A percentile compares a stretch with the other conserved stretches of the same genome.
These are phyloP conservation scores for Tenthredo distinguenda DNA, from an alignment of 2,888 invertebrate species.

Conservation along the genomic window DNA sequence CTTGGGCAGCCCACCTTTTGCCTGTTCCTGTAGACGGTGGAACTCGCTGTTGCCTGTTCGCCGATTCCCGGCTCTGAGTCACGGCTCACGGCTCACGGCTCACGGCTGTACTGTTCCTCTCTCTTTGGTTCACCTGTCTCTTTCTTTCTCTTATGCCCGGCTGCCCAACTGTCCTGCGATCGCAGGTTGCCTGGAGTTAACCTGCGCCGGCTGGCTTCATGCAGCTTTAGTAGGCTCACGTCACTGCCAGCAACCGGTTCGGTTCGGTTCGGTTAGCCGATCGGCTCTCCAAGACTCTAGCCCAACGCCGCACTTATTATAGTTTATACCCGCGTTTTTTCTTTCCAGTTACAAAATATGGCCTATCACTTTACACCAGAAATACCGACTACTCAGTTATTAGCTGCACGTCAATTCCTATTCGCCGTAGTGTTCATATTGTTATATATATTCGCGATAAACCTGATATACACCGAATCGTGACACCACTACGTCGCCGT, in stretches of 20 bases:
- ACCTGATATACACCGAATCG: not conserved
- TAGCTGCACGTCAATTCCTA: not conserved
- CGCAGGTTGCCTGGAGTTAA: conserved; percentile 73
- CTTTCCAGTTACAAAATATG: not conserved
- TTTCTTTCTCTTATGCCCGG: conserved; percentile 59
- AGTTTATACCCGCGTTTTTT: not conserved
- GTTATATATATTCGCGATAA: not conserved
- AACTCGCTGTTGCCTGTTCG: conserved; percentile 11
- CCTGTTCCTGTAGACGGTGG: conserved; percentile 28
- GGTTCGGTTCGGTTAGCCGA: conserved; percentile 58
- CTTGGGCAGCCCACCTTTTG: not conserved
- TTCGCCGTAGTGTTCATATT: not conserved
- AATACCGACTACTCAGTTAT: not conserved
- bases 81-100: conserved; percentile 48
- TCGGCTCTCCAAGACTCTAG: conserved; percentile 13
- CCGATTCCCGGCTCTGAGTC: conserved; percentile 44
- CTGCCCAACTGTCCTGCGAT: conserved; percentile 52
- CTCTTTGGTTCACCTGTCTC: conserved; percentile 56
- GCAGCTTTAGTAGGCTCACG: conserved; percentile 77
- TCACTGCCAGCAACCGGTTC: conserved; percentile 78
- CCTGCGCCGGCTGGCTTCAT: conserved; percentile 76
- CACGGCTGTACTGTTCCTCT: conserved; percentile 32
- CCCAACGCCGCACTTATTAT: not conserved
- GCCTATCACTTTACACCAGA: not conserved
- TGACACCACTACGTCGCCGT: conserved; percentile 15